Percentiles rank a stretch among this genome's conserved stretches.
phyloP scores from a whole-genome alignment of 2,797 vertebrate species.

The Bovichtus variegatus region DNA sequence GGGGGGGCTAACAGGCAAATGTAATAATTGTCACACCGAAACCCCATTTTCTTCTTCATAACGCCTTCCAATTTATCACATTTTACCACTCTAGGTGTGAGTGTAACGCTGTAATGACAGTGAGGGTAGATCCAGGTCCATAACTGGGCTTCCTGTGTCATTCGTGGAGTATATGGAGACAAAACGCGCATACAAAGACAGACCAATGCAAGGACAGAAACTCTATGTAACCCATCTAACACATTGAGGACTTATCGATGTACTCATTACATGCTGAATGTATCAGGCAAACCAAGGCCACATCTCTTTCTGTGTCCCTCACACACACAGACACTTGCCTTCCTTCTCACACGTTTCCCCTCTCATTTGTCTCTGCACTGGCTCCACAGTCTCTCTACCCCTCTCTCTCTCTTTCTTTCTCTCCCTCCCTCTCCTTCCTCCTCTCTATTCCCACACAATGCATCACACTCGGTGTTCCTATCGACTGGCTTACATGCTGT shows the following conservation, averaged over 20 bases:
- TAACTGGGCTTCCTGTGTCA: constrained; percentile 56
- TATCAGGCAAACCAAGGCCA: constrained; percentile 71
- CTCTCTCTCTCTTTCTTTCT: constrained; percentile 10
- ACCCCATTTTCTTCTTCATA: constrained; percentile 54
- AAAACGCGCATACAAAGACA: constrained; percentile 32
- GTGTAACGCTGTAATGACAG: constrained; percentile 50
- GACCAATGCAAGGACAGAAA: constrained; percentile 62
- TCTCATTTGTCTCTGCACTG: constrained; percentile 65
- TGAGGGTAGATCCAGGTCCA: constrained; percentile 43
- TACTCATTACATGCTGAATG: constrained; percentile 77
- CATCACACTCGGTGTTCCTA: constrained; percentile 85
- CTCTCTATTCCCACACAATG: constrained; percentile 82
- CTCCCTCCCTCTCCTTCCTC: constrained; percentile 37
- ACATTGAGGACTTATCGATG: constrained; percentile 77
- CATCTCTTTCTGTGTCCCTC: constrained; percentile 54
- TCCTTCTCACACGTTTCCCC: constrained; percentile 45
- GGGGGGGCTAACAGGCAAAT: constrained; percentile 55
- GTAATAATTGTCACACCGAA: constrained; percentile 71
- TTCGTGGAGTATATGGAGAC: constrained; percentile 42
- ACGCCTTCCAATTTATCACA: constrained; percentile 47
- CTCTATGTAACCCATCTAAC: constrained; percentile 67
- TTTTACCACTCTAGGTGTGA: constrained; percentile 62
- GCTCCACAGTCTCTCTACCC: constrained; percentile 43
- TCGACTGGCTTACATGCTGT: constrained; percentile 80
- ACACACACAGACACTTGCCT: constrained; percentile 21